Base-by-base conservation (phyloP, 2,888 invertebrate genomes). In the Drosophila tanythrix region DNA sequence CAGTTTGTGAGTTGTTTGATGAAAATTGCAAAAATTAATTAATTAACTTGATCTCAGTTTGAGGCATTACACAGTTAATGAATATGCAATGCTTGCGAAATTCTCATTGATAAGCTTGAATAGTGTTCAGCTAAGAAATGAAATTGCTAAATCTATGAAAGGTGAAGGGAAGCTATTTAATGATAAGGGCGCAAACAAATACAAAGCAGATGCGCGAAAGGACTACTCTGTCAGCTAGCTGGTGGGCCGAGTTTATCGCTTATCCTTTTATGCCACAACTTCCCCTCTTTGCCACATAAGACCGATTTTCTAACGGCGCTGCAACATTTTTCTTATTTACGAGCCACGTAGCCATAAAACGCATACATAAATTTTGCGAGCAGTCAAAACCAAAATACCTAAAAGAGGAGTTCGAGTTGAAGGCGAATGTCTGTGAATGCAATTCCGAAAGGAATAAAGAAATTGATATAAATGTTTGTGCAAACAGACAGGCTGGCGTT, bases 271-370 rank as follows among this genome's bases (percentile, higher is more conserved):
- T 25, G 21, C 29, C 31, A 0, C 50, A 11, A 36, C 13, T 31
- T 38, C 21, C 4, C 10, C 18, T 15, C 25, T 21, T 27, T 43
- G 7, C 55, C 75, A 75, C 71, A 88, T 81, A 80, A 80, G 74
- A 70, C 50, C 74, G 73, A 88, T 81, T 76, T 79, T 74, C 83
- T 60, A 83, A 70, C 68, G 74, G 76, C 57, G 62, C 69, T 89
- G 85, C 85, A 87, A 87, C 87, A 83, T 88, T 88, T 86, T 79
- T 87, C 89, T 83, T 85, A 89, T 85, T 85, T 85, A 85, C 85
- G 89, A 85, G 87, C 89, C 73, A 88, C 85, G 71, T 81, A 79
- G 83, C 84, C 87, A 89, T 85, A 85, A 85, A 85, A 85, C 76
- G 75, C 89, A 82, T 76, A 81, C 89, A 85, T 85, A 88, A 85